A percentile compares a stretch with the other conserved stretches of the same genome.
Evolutionary conservation across 2,888 invertebrate genomes (phyloP).

Genomic region (Drosophila emarginata): DNA sequence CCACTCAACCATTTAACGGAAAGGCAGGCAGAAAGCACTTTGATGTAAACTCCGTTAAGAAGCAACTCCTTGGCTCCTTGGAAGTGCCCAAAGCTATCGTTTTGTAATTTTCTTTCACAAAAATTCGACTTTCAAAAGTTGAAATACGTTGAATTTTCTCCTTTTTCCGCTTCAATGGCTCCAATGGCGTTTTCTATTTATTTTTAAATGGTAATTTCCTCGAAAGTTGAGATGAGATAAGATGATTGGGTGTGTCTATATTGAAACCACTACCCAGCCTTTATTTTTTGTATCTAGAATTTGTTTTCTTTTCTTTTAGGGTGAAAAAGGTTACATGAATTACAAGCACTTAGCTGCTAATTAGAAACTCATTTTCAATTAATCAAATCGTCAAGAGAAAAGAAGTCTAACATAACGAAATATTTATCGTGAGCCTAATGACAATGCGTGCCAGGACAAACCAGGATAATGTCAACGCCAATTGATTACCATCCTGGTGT

Average conservation of each 20-base stretch:
- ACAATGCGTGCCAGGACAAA: slow-evolving; percentile 44
- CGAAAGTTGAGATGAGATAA: neutral
- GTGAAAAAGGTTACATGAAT: slow-evolving; percentile 28
- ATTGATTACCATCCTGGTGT: slow-evolving; percentile 56
- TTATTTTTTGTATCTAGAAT: neutral
- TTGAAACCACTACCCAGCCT: slow-evolving; percentile 17
- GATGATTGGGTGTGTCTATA: neutral
- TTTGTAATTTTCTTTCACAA: slow-evolving; percentile 56
- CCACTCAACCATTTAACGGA: slow-evolving; percentile 23
- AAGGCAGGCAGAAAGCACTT: slow-evolving; percentile 41
- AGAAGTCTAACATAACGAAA: neutral
- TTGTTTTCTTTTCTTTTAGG: neutral
- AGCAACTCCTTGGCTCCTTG: slow-evolving; percentile 22
- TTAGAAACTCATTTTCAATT: slow-evolving; percentile 74
- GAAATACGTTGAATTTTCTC: slow-evolving; percentile 23
- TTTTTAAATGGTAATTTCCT: slow-evolving; percentile 11
- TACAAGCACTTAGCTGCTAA: slow-evolving; percentile 53
- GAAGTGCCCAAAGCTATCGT: slow-evolving; percentile 55
- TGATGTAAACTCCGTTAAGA: slow-evolving; percentile 56
- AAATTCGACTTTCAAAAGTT: slow-evolving; percentile 27
- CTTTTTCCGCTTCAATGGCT: slow-evolving; percentile 39
- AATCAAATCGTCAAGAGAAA: slow-evolving; percentile 57
- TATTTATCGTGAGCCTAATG: slow-evolving; percentile 12
- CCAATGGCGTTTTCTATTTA: slow-evolving; percentile 15
- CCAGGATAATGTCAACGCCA: slow-evolving; percentile 64